Conservation (phyloP, 2,797 vertebrate genomes). For the Acipenser oxyrinchus region DNA sequence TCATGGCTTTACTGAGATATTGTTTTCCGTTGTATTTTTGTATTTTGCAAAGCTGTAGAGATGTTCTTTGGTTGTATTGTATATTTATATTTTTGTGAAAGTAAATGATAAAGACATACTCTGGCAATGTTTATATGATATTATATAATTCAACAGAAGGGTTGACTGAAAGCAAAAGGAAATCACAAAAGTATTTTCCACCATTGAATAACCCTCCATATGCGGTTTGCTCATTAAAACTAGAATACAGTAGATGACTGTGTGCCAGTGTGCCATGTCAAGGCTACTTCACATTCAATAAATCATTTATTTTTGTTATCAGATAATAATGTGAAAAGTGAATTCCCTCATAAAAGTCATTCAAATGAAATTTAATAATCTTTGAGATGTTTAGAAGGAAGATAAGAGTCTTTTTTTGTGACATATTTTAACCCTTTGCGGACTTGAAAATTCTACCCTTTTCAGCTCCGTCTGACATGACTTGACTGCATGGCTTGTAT, state of each 20-base stretch:
- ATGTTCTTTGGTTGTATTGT: neutral
- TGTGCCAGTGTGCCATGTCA: constrained; percentile 35
- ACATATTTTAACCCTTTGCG: no score
- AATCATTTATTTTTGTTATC: constrained; percentile 51
- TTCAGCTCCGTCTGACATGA: no score
- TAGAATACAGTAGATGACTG: constrained; percentile 21
- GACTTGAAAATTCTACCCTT: no score
- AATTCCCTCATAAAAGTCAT: constrained; percentile 54
- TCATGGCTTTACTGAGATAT: no score
- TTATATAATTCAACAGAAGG: constrained; percentile 17
- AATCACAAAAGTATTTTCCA: constrained; percentile 26
- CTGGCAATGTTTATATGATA: constrained; percentile 3
- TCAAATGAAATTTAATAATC: constrained; percentile 47
- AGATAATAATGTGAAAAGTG: constrained; percentile 61
- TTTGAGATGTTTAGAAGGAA: no score
- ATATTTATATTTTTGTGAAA: neutral
- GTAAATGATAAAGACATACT: neutral
- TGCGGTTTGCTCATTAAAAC: constrained; percentile 29
- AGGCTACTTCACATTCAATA: constrained; percentile 60
- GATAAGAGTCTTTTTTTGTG: no score
- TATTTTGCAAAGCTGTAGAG: no score
- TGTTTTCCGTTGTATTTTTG: no score
- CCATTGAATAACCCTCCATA: constrained; percentile 24
- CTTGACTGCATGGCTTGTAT: no score
- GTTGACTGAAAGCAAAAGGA: constrained; percentile 24